phyloP scores from a whole-genome alignment of 2,113 vertebrate genomes.

The Microcebus griseorufus region DNA sequence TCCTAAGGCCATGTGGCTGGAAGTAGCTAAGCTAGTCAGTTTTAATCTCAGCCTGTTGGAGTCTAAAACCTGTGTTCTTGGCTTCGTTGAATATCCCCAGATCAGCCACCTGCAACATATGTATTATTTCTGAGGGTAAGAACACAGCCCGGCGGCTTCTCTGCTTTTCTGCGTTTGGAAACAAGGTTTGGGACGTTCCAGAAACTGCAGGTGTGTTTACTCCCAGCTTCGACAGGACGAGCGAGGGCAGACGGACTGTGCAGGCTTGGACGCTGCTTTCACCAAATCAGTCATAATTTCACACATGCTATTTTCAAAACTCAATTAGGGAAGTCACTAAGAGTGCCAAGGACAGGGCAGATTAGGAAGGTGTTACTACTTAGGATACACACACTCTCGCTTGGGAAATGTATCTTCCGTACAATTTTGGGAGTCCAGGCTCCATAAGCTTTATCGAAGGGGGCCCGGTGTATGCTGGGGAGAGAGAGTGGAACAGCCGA shows the following conservation, averaged over 20 bases:
- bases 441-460: slow-evolving; percentile 39
- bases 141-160: not conserved
- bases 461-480: not conserved
- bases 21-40: slow-evolving; percentile 4
- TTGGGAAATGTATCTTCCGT: slow-evolving; percentile 46
- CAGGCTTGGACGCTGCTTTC: not conserved
- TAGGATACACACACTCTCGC: not conserved
- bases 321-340: slow-evolving; percentile 47
- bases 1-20: not conserved
- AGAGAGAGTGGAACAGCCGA: not conserved
- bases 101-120: slow-evolving; percentile 3
- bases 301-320: not conserved
- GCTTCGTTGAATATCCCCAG: not conserved
- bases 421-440: slow-evolving; percentile 34
- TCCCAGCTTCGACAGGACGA: not conserved
- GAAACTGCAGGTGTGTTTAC: slow-evolving; percentile 1
- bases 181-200: not conserved
- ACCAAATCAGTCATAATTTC: not conserved
- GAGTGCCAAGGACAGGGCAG: slow-evolving; percentile 1
- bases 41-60: not conserved
- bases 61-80: not conserved
- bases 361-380: slow-evolving; percentile 29
- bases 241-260: not conserved
- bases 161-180: slow-evolving; percentile 2
- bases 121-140: not conserved